These are phyloP conservation scores for Tuta absoluta DNA, from an alignment of 2,888 invertebrate species.

Conservation along the genomic window DNA sequence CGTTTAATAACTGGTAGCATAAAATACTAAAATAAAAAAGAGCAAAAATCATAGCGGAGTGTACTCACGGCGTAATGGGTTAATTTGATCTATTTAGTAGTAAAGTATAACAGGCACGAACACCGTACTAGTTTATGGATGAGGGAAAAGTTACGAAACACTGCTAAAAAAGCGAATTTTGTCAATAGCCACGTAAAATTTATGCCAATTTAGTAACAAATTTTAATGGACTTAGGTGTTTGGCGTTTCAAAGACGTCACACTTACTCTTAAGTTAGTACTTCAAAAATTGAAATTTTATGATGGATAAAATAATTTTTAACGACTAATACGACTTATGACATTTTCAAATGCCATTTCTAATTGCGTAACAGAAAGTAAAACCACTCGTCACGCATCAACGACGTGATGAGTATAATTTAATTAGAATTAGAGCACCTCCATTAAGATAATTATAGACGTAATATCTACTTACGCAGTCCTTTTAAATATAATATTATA, in stretches of 20 bases:
- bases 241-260: no score
- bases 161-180: no score
- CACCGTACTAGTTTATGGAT: background rate
- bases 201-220: no score
- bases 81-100: conserved; percentile 48
- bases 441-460: background rate
- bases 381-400: background rate
- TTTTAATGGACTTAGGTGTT: no score
- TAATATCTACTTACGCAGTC: background rate
- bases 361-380: background rate
- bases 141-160: no score
- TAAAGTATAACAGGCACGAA: conserved; percentile 27
- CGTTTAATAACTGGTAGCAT: conserved; percentile 32
- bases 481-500: conserved; percentile 15
- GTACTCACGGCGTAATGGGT: conserved; percentile 42
- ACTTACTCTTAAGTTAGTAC: no score
- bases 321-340: no score
- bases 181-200: no score
- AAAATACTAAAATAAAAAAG: conserved; percentile 35
- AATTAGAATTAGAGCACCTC: background rate
- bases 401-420: background rate
- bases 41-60: conserved; percentile 32
- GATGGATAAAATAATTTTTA: no score
- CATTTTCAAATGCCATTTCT: background rate
- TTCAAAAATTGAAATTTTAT: no score